Percentiles rank a stretch among this genome's conserved stretches.
These are phyloP conservation scores for Peromyscus attwateri DNA, from an alignment of 2,797 vertebrate species.

Conservation along the genomic window DNA sequence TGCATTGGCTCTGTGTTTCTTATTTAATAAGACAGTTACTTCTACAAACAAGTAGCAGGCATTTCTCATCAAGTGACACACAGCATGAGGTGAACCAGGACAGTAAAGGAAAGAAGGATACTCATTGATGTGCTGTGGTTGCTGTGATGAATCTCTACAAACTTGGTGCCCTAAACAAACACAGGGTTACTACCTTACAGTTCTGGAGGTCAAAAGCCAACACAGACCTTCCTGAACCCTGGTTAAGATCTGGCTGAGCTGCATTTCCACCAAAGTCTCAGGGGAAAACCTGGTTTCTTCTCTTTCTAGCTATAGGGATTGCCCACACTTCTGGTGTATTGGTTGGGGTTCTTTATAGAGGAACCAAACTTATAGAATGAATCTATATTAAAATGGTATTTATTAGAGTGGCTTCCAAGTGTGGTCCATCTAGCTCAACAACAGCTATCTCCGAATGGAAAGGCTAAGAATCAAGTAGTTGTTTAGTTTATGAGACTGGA, in stretches of 20 bases:
- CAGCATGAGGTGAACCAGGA: background rate
- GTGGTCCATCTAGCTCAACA: background rate
- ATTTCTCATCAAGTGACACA: background rate
- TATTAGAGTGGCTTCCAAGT: background rate
- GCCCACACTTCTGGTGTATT: background rate
- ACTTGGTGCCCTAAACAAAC: background rate
- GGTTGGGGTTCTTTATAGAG: background rate
- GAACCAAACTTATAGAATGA: background rate
- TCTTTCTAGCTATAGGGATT: background rate
- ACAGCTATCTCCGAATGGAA: background rate
- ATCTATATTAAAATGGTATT: background rate
- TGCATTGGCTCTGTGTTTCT: too few relatives aligned
- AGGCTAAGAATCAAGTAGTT: background rate
- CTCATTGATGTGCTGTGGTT: background rate
- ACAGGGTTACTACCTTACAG: background rate
- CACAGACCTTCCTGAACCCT: background rate
- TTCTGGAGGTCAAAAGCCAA: background rate
- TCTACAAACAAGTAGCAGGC: background rate
- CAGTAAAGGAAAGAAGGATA: background rate
- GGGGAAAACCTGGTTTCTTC: background rate
- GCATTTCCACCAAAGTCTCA: too few relatives aligned
- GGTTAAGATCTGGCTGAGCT: background rate
- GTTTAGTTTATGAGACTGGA: background rate
- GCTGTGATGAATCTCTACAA: background rate
- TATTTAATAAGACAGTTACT: too few relatives aligned